phyloP scores from a whole-genome alignment of 2,888 invertebrate genomes.

The Laspeyria flexula region DNA sequence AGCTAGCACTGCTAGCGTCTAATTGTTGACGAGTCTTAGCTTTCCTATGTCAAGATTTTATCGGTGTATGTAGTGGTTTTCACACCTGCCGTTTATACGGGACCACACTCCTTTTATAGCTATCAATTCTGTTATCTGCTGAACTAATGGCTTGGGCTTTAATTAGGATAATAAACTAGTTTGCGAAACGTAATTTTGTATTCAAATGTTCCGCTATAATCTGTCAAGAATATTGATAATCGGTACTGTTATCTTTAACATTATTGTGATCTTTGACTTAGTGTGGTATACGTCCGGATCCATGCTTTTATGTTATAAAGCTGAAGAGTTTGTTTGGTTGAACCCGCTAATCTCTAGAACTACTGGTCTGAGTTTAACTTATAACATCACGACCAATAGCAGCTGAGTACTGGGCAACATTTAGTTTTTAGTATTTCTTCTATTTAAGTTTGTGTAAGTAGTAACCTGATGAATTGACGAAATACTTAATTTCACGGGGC shows the following conservation, averaged over 20 bases:
- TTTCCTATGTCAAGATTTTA: conserved; percentile 52
- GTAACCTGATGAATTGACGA: too few species aligned
- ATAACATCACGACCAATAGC: too few species aligned
- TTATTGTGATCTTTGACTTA: too few species aligned
- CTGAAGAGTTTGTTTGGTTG: too few species aligned
- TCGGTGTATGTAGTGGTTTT: conserved; percentile 35
- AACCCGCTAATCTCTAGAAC: too few species aligned
- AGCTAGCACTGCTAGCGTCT: conserved; percentile 1
- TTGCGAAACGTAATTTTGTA: conserved; percentile 22
- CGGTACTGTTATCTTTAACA: not conserved
- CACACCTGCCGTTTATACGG: conserved; percentile 46
- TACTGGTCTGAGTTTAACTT: too few species aligned
- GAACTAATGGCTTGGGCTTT: conserved; percentile 38
- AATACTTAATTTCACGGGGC: too few species aligned
- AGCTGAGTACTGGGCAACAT: too few species aligned
- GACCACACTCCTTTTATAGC: conserved; percentile 47
- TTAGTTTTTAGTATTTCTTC: too few species aligned
- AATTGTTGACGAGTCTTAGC: conserved; percentile 54
- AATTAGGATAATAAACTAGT: conserved; percentile 36
- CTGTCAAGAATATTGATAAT: not conserved
- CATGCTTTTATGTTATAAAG: too few species aligned
- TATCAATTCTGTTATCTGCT: conserved; percentile 52
- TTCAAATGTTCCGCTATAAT: conserved; percentile 16
- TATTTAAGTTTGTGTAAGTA: too few species aligned
- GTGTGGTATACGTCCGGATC: too few species aligned